Evolutionary conservation across 2,113 vertebrate genomes (phyloP), one percentile per base, ranked within the genome.

Genomic region (Nettapus auritus): DNA sequence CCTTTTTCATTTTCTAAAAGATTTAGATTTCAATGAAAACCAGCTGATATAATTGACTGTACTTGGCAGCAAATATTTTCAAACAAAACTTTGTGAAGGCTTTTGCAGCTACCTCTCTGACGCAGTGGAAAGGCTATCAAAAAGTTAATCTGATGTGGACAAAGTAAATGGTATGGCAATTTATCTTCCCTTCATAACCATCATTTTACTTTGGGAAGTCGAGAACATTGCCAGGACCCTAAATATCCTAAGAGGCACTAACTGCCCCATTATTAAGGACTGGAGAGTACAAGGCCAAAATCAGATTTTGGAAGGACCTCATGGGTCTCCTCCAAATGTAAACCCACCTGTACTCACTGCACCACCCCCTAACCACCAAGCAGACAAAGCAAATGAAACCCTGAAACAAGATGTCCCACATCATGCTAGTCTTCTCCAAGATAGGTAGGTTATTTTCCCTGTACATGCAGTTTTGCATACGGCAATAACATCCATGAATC

Each of bases 401-500:
- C 36, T 55, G 5, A 18, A 31, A 50, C 4, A 36, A 50, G 19
- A 25, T 18, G 2, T 79, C 6, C 26, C 78, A 8, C 16, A 46
- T 29, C 16, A 34, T 3, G 42, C 3, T 6, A 71, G 1, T 13
- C 63, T 91, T 55, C 33, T 46, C 9, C 6, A 29, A 22, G 17
- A 42, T 33, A 13, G 6, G 17, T 42, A 4, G 3, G 11, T 34
- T 21, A 23, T 9, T 12, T 57, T 6, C 18, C 5, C 6, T 3
- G 26, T 57, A 17, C n/a, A 78, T 3, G 8, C 6, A 50, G 11
- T 50, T 85, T 46, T 36, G 0, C 6, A 12, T 55, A 2, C 17
- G n/a, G 5, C 19, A 52, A 2, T 25, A 79, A 63, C 5, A 60
- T 5, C 28, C 3, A 8, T 1, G 1, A 9, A 68, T 10, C 2